Conservation (phyloP, 1,140 invertebrate species). For the Protaetia brevitarsis region DNA sequence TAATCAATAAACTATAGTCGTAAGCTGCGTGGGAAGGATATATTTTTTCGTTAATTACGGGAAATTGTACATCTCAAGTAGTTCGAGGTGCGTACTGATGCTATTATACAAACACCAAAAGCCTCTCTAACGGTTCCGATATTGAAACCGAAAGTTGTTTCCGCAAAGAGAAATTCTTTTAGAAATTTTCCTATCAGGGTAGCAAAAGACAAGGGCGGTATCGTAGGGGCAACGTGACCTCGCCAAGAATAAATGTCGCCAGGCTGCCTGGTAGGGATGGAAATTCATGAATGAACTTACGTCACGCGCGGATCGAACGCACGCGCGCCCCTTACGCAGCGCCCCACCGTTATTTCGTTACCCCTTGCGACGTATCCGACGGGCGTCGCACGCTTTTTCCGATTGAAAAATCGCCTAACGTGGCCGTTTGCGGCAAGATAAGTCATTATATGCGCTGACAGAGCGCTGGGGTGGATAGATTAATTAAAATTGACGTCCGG, state of each 20-base stretch:
- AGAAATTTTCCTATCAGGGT: slow-evolving; percentile 17
- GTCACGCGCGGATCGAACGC: slow-evolving; percentile 23
- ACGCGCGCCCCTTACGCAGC: not conserved
- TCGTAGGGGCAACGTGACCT: slow-evolving; percentile 24
- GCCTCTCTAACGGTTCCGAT: no score
- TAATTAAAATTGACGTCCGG: no score
- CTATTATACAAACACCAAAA: no score
- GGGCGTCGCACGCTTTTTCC: not conserved
- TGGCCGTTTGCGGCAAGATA: no score
- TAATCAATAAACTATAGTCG: no score
- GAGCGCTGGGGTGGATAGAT: no score
- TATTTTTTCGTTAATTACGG: no score
- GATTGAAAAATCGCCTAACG: not conserved
- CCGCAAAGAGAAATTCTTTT: slow-evolving; percentile 13
- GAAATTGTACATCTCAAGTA: no score
- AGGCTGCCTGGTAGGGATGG: slow-evolving; percentile 27
- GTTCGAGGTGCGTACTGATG: no score
- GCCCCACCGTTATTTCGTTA: not conserved
- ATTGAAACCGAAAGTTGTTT: slow-evolving; percentile 1
- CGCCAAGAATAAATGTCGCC: slow-evolving; percentile 26
- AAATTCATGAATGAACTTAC: slow-evolving; percentile 39
- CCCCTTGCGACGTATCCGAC: not conserved
- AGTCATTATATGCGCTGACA: no score
- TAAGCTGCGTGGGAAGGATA: no score
- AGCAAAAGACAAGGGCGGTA: slow-evolving; percentile 4